Evolutionary conservation across 2,888 invertebrate genomes (phyloP), one percentile per base, ranked within the genome.

Genomic region (Venustoraphidia nigricollis): DNA sequence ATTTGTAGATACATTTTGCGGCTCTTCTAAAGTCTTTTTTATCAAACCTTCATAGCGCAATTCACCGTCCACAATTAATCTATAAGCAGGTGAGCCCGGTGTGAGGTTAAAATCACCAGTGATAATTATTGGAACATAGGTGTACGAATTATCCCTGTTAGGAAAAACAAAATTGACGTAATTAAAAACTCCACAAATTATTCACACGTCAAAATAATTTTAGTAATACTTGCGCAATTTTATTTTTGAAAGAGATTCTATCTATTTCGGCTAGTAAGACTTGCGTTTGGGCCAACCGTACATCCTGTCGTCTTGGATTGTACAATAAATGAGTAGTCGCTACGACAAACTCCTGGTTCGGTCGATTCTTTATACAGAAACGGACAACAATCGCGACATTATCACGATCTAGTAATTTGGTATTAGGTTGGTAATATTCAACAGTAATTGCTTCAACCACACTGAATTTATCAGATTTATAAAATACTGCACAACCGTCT

Each of bases 291-390:
- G 89, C 93, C 35, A 96, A 69, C 55, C 94, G 79, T 1, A 96
- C 80, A 63, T 97, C 96, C 14, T 86, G 81, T 38, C 97, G 72
- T 55, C 70, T 79, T 0, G 91, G 93, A 71, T 97, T 97, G 65
- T 86, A 98, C 9, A 97, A 69, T 42, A 98, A 71, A 66, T 98
- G 98, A 0, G 97, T 97, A 10, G 92, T 97, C 4, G 91, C 89
- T 1, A 97, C 78, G 45, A 89, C 75, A 39, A 95, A 65, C 8
- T 76, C 69, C 1, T 69, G 66, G 2, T 67, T 56, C 0, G 71
- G 70, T 46, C 67, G 58, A 0, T 63, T 59, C 50, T 68, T 74
- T 1, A 81, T 73, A 11, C 68, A 66, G 49, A 96, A 73, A 62
- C 85, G 85, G 4, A 81, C 80, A 48, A 95, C 72, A 9, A 94